Base-by-base conservation (phyloP, 2,113 vertebrate species). In the Boleophthalmus pectinirostris region DNA sequence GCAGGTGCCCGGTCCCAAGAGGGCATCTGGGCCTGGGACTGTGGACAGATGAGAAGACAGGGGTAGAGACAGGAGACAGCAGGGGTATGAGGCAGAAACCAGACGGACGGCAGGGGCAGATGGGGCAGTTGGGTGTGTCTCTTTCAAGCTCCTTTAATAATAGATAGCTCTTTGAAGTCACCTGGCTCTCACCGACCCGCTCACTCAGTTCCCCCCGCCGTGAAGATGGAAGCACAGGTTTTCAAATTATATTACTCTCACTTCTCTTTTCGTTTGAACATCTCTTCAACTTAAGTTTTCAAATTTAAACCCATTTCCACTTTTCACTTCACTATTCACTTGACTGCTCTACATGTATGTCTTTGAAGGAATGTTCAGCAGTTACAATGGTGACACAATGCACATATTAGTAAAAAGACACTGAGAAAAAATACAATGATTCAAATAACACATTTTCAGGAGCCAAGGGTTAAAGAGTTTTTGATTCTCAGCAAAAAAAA, bases 1-100 rank as follows among this genome's bases (percentile, higher is more conserved):
- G 84, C 80, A 6, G 94, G 94, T 46, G 91, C 91, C 75, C 95
- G 93, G 57, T 94, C 93, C 92, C 93, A 94, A 3, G 90, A 75
- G 0, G 90, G 85, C 73, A 92, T 70, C 88, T 93, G 94, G 69
- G 92, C 75, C 85, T 95, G 94, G 35, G 93, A 88, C 91, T 92
- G 53, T 16, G 60, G 70, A 29, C 61, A n/a, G 0, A 23, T 38
- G 66, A 70, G 64, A 56, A 73, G 66, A 78, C 49, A 60, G 46
- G 82, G 75, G 68, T 61, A 68, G 68, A 51, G 68, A 51, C 16
- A 43, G 65, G n/a, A 58, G 56, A 53, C 20, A 54, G 67, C 20
- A 54, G 7, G n/a, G 16, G 20, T 63, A 68, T 68, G 47, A 14
- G 47, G 65, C 56, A 25, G 23, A 53, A 16, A 58, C 65, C 5